Conservation (phyloP, 2,113 vertebrate species). For the Bubo scandiacus region DNA sequence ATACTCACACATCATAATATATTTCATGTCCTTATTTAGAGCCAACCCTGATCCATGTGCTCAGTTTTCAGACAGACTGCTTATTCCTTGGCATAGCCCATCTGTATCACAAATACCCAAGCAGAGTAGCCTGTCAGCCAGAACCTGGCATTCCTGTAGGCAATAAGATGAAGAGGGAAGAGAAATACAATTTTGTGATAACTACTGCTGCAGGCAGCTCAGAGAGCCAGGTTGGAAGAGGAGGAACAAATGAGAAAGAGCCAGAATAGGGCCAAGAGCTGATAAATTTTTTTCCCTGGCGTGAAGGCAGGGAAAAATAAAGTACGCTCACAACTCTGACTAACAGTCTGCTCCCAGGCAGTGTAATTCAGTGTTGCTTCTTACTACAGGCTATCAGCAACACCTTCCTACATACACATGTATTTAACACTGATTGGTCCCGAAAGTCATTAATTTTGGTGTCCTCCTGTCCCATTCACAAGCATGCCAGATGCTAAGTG, state of each 20-base stretch:
- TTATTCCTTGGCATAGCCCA: neutral
- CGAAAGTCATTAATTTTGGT: neutral
- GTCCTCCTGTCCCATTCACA: neutral
- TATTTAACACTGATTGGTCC: neutral
- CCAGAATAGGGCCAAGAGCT: neutral
- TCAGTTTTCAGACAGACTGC: neutral
- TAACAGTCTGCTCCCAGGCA: neutral
- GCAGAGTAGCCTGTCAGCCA: neutral
- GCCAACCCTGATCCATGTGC: neutral
- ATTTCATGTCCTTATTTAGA: constrained; percentile 1
- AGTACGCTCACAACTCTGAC: neutral
- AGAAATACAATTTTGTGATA: neutral
- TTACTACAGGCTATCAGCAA: neutral
- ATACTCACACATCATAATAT: neutral
- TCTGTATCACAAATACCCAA: neutral
- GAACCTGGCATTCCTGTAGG: neutral
- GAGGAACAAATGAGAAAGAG: neutral
- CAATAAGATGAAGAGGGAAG: neutral
- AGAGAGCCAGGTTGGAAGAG: neutral
- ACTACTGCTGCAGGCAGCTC: neutral
- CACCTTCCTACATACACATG: neutral
- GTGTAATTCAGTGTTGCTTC: neutral
- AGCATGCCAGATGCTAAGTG: neutral
- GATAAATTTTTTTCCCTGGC: neutral
- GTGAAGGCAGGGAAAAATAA: neutral